These are phyloP conservation scores for Clitarchus hookeri DNA, from an alignment of 2,888 invertebrate genomes.

Conservation along the genomic window DNA sequence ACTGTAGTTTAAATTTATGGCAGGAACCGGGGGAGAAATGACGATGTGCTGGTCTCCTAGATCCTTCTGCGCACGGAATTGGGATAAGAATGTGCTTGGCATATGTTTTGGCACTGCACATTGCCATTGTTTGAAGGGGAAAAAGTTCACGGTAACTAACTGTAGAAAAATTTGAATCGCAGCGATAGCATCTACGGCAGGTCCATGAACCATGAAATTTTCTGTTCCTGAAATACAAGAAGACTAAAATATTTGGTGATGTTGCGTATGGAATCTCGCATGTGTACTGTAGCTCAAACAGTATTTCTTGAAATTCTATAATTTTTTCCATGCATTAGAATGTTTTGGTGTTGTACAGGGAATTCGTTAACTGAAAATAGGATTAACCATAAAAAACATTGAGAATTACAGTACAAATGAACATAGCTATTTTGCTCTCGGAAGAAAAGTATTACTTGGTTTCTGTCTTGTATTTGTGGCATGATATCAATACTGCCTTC, in stretches of 20 bases:
- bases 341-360: not conserved
- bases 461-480: conserved; percentile 29
- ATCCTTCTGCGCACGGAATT: not conserved
- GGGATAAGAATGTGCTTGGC: not conserved
- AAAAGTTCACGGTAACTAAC: not conserved
- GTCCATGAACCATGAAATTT: not conserved
- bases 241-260: not conserved
- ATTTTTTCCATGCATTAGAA: not conserved
- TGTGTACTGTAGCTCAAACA: not conserved
- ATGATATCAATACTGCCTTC: conserved; percentile 32
- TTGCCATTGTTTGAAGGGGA: not conserved
- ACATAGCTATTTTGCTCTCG: conserved; percentile 16
- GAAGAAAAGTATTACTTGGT: conserved; percentile 20
- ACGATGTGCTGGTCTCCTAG: not conserved
- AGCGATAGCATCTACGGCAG: not conserved
- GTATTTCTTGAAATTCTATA: not conserved
- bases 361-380: not conserved
- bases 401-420: conserved; percentile 40
- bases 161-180: too few species aligned
- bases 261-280: not conserved
- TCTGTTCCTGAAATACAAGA: not conserved
- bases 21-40: not conserved
- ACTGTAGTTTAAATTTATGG: not conserved
- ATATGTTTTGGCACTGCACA: not conserved
- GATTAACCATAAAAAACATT: not conserved